Evolutionary conservation across 2,113 vertebrate species (phyloP).

Genomic region (Macroglossus sobrinus): DNA sequence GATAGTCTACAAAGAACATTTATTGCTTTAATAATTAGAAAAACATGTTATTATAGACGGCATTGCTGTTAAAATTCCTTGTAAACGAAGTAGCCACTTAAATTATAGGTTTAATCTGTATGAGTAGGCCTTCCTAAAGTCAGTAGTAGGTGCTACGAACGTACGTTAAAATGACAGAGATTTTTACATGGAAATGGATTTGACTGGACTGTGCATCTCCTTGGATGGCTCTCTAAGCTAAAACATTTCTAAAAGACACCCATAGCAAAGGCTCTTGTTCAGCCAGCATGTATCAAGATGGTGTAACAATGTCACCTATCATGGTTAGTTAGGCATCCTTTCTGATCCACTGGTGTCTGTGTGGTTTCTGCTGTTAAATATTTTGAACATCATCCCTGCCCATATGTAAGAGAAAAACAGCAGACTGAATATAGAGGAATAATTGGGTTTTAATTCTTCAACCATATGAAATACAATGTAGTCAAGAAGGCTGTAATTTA

Average conservation of each 20-base stretch:
- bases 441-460: neutral
- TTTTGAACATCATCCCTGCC: neutral
- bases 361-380: neutral
- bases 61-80: constrained; percentile 17
- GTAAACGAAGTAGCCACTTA: neutral
- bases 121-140: neutral
- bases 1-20: neutral
- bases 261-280: neutral
- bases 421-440: neutral
- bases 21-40: neutral
- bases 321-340: neutral
- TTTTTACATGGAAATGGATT: neutral
- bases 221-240: neutral
- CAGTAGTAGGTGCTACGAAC: neutral
- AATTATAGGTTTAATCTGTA: neutral
- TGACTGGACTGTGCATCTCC: neutral
- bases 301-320: accelerated
- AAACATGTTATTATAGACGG: neutral
- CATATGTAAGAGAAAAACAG: neutral
- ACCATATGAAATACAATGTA: neutral
- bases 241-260: neutral
- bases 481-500: neutral
- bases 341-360: neutral
- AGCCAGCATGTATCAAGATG: neutral
- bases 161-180: neutral